A percentile compares a stretch with the other conserved stretches of the same genome.
Conservation (phyloP, 2,888 invertebrate genomes). For the Chrysolina haemoptera region DNA sequence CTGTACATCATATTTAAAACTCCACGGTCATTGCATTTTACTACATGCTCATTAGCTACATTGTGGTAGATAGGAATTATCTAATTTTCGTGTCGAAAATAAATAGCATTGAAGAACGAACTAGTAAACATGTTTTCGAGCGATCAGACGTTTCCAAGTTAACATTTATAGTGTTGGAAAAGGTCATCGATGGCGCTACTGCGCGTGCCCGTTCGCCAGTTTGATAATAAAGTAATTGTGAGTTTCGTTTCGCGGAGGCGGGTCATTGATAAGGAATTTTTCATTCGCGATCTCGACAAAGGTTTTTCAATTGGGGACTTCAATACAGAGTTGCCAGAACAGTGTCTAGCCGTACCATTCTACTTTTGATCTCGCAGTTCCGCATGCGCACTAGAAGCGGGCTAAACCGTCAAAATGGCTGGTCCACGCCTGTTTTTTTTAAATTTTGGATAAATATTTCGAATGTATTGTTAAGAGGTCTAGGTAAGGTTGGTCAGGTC, state of each 20-base stretch:
- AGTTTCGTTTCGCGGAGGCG: slow-evolving; percentile 10
- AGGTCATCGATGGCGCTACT: slow-evolving; percentile 30
- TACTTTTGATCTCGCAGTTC: too few species aligned
- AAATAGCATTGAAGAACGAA: slow-evolving; percentile 18
- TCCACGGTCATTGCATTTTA: slow-evolving; percentile 20
- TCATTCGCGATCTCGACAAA: too few species aligned
- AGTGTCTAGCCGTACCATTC: too few species aligned
- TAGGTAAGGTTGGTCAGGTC: too few species aligned
- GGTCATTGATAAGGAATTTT: neutral
- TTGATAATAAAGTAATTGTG: neutral
- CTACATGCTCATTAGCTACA: slow-evolving; percentile 18
- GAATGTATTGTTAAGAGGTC: too few species aligned
- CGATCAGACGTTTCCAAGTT: slow-evolving; percentile 36
- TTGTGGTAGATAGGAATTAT: slow-evolving; percentile 21
- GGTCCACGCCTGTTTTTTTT: too few species aligned
- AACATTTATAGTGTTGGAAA: slow-evolving; percentile 41
- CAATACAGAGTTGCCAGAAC: too few species aligned
- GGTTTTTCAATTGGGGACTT: too few species aligned
- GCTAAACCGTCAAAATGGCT: too few species aligned
- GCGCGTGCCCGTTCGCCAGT: neutral
- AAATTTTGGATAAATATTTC: too few species aligned
- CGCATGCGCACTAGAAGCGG: too few species aligned
- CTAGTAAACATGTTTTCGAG: slow-evolving; percentile 38
- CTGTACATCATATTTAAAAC: slow-evolving; percentile 6
- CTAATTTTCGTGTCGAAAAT: slow-evolving; percentile 19